These are phyloP conservation scores for Drosophila kikkawai DNA, from an alignment of 1,140 invertebrate species.

Conservation along the genomic window DNA sequence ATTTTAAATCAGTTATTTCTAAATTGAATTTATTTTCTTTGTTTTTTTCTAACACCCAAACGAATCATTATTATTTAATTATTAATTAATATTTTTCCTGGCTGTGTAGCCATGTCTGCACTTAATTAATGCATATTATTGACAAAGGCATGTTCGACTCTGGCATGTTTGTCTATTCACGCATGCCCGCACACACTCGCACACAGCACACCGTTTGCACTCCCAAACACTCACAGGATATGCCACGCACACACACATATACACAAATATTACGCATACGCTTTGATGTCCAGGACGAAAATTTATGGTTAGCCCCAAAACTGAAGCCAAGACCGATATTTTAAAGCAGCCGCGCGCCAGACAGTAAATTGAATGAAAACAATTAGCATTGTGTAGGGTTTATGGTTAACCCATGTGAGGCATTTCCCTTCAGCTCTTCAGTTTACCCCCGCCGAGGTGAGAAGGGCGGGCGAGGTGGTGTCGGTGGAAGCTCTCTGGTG, in stretches of 20 bases:
- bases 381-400: conserved; percentile 67
- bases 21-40: background rate
- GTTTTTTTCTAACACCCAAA: background rate
- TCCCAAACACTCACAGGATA: conserved; percentile 7
- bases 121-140: conserved; percentile 83
- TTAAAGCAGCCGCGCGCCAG: conserved; percentile 46
- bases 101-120: conserved; percentile 64
- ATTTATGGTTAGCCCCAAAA: conserved; percentile 71
- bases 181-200: conserved; percentile 58
- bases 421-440: background rate
- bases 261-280: conserved; percentile 51
- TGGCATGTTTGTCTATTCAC: conserved; percentile 75
- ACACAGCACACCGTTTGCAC: conserved; percentile 4
- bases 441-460: background rate
- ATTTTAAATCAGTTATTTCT: background rate
- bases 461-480: background rate
- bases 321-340: conserved; percentile 62
- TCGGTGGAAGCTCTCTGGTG: conserved; percentile 10
- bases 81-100: background rate
- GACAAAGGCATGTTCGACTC: conserved; percentile 70
- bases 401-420: conserved; percentile 54
- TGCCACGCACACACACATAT: background rate
- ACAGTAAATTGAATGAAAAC: conserved; percentile 76
- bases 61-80: background rate
- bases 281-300: conserved; percentile 68